Conservation (phyloP, 2,113 vertebrate species). For the Nothoprocta pentlandii region DNA sequence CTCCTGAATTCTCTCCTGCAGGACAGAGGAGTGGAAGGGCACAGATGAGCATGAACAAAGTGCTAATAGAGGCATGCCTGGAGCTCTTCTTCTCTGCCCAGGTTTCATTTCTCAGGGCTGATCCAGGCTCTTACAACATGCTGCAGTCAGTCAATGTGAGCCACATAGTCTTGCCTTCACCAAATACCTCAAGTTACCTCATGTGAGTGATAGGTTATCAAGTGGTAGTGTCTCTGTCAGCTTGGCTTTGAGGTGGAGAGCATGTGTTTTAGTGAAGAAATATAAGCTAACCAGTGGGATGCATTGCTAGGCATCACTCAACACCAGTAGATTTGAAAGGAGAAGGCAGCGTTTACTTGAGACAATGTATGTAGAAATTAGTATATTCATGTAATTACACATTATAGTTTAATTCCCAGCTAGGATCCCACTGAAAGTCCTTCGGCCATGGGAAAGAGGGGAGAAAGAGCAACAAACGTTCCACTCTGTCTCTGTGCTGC, state of each 20-base stretch:
- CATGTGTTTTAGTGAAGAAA: not conserved
- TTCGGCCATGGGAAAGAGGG: not conserved
- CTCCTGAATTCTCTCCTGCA: not conserved
- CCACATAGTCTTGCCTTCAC: not conserved
- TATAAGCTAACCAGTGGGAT: not conserved
- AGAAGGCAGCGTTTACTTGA: not conserved
- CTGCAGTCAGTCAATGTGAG: not conserved
- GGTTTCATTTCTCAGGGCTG: not conserved
- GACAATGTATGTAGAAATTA: not conserved
- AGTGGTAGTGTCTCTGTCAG: not conserved
- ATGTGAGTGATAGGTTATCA: not conserved
- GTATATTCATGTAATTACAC: not conserved
- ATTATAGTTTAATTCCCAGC: not conserved
- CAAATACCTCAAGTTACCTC: not conserved
- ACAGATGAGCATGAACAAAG: not conserved
- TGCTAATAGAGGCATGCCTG: rapidly evolving
- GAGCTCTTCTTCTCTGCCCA: not conserved
- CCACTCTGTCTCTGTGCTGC: not conserved
- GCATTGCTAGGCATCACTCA: not conserved
- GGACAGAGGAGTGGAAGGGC: not conserved
- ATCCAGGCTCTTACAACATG: not conserved
- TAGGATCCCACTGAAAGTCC: not conserved
- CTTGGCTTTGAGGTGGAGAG: not conserved
- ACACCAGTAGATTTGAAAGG: not conserved
- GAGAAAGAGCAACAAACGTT: not conserved